Base-by-base conservation (phyloP, 2,888 invertebrate genomes). In the Catocala nupta region DNA sequence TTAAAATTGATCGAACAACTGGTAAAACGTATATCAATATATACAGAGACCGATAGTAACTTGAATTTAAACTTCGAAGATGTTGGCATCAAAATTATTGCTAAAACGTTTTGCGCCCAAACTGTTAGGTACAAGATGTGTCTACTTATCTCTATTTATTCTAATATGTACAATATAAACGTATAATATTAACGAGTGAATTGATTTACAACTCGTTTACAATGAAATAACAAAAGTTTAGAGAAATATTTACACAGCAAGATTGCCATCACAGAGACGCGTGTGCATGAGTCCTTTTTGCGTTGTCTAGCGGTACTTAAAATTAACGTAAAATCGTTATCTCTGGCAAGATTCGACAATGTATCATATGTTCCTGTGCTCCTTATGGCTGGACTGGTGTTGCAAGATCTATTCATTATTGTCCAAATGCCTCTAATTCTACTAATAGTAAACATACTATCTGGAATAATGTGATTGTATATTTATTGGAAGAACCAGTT, bases 61-160 rank as follows among this genome's bases (percentile, higher is more conserved):
- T 84, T 82, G 84, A 87, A 84, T 87, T 86, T 82, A 77, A 86
- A 89, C 78, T 89, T 90, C 81, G 85, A 85, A 87, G 86, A 87
- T 83, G 87, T 93, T 93, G 92, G 93, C 93, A 91, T 93, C 88
- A 81, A 87, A 87, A 89, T 93, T 92, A 93, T 93, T 93, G 92
- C 93, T 93, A 92, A 82, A 80, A 89, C 87, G 81, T 87, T 88
- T 84, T 86, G 87, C 86, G 84, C 88, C 89, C 87, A 89, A 88
- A 87, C 73, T 81, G 82, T 87, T 90, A 91, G 90, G 90, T 92
- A 91, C 92, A 89, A 90, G 87, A 89, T 89, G 91, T 90, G 88
- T 88, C 93, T 93, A 93, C 92, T 93, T 93, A 93, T 25, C 72
- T 63, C 84, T 90, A 88, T 86, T 86, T 84, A 90, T 73, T 59